A percentile compares a stretch with the other conserved stretches of the same genome.
Evolutionary conservation across 2,797 vertebrate species (phyloP).

Genomic region (Corythornis leucogaster): DNA sequence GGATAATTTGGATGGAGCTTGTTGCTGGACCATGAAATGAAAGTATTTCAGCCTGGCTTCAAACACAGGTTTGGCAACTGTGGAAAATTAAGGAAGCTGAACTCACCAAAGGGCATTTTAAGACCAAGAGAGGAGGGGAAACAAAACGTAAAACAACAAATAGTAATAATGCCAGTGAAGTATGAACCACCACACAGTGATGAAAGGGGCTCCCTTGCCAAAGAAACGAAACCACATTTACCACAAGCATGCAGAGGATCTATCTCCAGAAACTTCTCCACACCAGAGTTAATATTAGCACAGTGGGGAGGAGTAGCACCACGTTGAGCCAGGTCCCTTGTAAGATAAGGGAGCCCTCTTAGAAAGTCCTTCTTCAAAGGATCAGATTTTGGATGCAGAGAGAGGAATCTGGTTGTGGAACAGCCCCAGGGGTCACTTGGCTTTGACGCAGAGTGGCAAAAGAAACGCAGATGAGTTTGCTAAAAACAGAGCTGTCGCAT

Average conservation of each 20-base stretch:
- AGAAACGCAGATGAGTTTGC: background rate
- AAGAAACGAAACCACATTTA: background rate
- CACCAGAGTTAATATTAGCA: background rate
- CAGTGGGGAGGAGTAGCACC: too few relatives aligned
- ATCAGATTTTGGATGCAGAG: background rate
- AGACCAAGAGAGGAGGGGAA: background rate
- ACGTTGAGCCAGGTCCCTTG: background rate
- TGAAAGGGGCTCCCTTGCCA: background rate
- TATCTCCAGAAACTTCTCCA: background rate
- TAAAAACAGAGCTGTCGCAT: background rate
- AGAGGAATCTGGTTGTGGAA: background rate
- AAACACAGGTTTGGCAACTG: background rate
- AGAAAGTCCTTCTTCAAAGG: background rate
- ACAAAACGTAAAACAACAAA: background rate
- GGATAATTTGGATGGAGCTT: background rate
- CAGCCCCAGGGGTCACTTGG: background rate
- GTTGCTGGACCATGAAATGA: background rate
- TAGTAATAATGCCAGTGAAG: background rate
- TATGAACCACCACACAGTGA: background rate
- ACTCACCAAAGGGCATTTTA: background rate
- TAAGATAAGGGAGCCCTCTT: background rate
- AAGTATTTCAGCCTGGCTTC: background rate
- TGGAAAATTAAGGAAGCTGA: background rate
- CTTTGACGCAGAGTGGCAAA: background rate
- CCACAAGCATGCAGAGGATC: too few relatives aligned